Base-by-base conservation (phyloP, 2,888 invertebrate species). In the Polietes domitor region DNA sequence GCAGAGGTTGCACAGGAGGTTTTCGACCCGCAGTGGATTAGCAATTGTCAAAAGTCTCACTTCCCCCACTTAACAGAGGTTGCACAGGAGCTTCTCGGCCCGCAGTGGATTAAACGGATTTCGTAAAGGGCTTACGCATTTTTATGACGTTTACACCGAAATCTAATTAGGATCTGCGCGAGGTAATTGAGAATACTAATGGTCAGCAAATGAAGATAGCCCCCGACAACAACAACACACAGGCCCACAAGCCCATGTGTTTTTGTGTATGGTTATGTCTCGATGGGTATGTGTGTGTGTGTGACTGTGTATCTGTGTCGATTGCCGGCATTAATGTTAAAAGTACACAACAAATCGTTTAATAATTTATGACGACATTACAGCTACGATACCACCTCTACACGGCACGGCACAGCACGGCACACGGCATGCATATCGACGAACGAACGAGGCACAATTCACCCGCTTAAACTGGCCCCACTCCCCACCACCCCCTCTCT, bases 301-400 rank as follows among this genome's bases (percentile, higher is more conserved):
- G 15, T 24, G 9, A 6, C n/a, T 17, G 53, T 28, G 72, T 17
- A 17, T 10, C 12, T 47, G 24, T 65, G 43, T 41, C 58, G 24
- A 70, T 77, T 68, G 41, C 81, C 81, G 81, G 81, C 65, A 74
- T 77, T 73, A 77, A 81, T 81, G 75, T 43, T 71, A 76, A 76
- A 80, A 37, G 63, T 41, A 73, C 77, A 77, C 65, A 76, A 75
- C 24, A 81, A 81, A 77, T 58, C 68, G 32, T 77, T 77, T 50
- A 82, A 77, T 82, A 74, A 82, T 74, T 82, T 77, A 77, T 82
- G 77, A 63, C 68, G 77, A 82, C 70, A 77, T 74, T 74, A 50
- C 24, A 65, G n/a, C 10, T 50, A 71, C 53, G 24, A 73, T 5
- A n/a, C n/a, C n/a, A 17, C 32, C 17, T 24, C 21, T 24, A 26